Evolutionary conservation across 2,888 invertebrate species (phyloP), one percentile per base, ranked within the genome.

Genomic region (Apotomis turbidana): DNA sequence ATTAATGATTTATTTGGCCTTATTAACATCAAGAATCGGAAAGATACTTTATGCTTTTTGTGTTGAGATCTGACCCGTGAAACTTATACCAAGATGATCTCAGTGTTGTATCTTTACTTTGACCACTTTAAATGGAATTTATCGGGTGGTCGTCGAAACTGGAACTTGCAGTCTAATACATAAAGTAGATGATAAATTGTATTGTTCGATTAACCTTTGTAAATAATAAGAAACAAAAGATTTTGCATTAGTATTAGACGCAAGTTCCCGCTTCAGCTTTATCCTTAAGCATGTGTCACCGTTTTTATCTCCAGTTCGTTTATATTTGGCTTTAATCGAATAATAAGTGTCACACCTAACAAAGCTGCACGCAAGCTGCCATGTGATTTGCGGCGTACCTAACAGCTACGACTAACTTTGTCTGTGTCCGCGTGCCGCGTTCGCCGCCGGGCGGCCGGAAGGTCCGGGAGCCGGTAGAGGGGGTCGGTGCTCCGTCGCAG

Each of bases 371-470:
- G 87, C 79, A 83, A 85, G 83, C 81, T 79, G 84, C 82, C 83
- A 82, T 81, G 83, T 79, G 78, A 75, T 68, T 74, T 78, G 78
- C 80, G 79, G 80, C 83, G 81, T 86, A 84, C 80, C 84, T 90
- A 90, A 90, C 87, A 83, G 89, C 89, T 88, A 85, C 87, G 86
- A 91, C 90, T 91, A 92, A 91, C 89, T 86, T 85, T 86, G 87
- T 85, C 84, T 83, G 80, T 83, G 85, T 85, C 80, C 57, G 57
- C 64, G 46, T 49, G 12, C 27, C 27, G 27, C 27, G 27, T 27
- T 27, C 27, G 58, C 63, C 58, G 68, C 41, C 54, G 55, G 55
- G 63, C 5, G 51, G 52, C 13, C 38, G 63, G 54, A 8, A 0
- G 38, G 51, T 8, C 38, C n/a, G 57, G n/a, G 5, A 27, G 38